Evolutionary conservation across 2,888 invertebrate species (phyloP).

Genomic region (Chrysotoxum bicinctum): DNA sequence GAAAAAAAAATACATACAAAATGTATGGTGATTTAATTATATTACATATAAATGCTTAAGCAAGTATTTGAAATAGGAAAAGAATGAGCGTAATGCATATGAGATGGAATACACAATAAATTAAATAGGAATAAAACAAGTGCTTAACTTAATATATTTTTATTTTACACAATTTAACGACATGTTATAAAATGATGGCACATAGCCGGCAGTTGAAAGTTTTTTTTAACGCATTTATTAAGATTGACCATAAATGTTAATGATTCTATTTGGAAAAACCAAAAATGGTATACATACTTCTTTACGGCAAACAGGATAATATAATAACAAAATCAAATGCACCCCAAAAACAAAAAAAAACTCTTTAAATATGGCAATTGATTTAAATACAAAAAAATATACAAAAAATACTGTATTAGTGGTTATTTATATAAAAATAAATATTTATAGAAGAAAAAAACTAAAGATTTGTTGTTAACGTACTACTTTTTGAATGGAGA

Average conservation of each 20-base stretch:
- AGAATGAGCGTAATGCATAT: constrained; percentile 15
- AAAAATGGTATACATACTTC: background rate
- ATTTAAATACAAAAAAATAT: constrained; percentile 28
- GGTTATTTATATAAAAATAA: constrained; percentile 49
- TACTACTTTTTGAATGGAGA: constrained; percentile 52
- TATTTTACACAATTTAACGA: constrained; percentile 46
- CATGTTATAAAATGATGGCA: constrained; percentile 36
- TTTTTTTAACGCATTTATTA: constrained; percentile 23
- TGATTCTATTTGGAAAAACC: constrained; percentile 8
- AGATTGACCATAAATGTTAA: background rate
- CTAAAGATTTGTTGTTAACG: constrained; percentile 45
- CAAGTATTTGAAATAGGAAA: constrained; percentile 23
- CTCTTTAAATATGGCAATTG: constrained; percentile 14
- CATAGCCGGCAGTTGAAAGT: constrained; percentile 1
- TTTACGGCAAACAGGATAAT: constrained; percentile 62
- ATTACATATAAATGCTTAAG: constrained; percentile 34
- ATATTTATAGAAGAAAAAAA: constrained; percentile 52
- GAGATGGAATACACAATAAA: constrained; percentile 52
- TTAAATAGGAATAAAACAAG: constrained; percentile 40
- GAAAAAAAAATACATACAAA: constrained; percentile 34
- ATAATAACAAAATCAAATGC: constrained; percentile 41
- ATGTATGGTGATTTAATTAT: constrained; percentile 54
- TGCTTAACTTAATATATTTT: constrained; percentile 52
- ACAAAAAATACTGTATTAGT: constrained; percentile 33
- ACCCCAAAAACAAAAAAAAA: constrained; percentile 26